These are phyloP conservation scores for Garra rufa DNA, from an alignment of 2,113 vertebrate genomes.

Conservation along the genomic window DNA sequence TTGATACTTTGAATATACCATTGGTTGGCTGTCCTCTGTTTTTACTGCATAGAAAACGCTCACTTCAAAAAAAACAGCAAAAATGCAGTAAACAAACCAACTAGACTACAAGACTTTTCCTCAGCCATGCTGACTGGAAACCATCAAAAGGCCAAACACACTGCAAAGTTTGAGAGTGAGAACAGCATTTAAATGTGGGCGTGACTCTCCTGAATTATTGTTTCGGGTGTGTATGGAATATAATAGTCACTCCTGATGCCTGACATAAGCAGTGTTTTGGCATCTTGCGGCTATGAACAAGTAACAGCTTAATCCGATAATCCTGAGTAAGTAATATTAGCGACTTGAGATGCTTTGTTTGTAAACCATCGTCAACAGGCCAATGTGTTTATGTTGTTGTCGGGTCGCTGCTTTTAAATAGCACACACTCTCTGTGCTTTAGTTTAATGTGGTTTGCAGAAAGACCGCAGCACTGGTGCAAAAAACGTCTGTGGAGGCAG, in stretches of 20 bases:
- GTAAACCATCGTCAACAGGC: neutral
- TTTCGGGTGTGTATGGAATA: neutral
- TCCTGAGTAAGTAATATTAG: slow-evolving; percentile 1
- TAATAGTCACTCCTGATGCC: neutral
- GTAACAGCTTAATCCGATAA: neutral
- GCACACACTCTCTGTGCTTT: neutral
- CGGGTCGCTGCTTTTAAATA: neutral
- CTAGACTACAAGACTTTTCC: neutral
- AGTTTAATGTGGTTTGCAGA: slow-evolving; percentile 14
- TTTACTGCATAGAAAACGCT: neutral
- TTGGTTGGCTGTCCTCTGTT: neutral
- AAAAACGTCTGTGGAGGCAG: neutral
- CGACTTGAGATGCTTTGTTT: neutral
- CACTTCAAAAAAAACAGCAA: neutral
- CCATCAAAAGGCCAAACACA: neutral
- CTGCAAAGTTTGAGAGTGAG: neutral
- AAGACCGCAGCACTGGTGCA: neutral
- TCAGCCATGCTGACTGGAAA: neutral
- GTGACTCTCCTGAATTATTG: neutral
- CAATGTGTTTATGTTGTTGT: neutral
- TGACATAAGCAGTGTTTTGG: neutral
- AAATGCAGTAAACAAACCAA: slow-evolving; percentile 9
- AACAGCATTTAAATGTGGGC: neutral
- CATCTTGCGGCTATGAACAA: neutral
- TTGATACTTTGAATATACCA: neutral